Conservation (phyloP, 2,888 invertebrate species). For the Elysia crispata region DNA sequence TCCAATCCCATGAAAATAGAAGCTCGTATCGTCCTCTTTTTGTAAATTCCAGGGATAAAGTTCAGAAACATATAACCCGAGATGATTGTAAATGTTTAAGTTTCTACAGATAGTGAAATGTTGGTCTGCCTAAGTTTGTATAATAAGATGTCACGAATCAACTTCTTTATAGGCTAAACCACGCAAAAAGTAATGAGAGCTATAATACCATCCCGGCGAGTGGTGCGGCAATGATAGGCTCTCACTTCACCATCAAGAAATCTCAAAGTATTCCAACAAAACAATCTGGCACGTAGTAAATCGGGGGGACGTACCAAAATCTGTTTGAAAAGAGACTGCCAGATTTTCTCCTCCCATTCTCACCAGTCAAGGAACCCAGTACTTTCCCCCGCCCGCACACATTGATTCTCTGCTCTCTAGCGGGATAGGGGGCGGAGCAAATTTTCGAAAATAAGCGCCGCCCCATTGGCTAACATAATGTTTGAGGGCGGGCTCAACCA, state of each 20-base stretch:
- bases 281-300: constrained; percentile 40
- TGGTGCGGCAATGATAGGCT: constrained; percentile 45
- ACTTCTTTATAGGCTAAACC: constrained; percentile 45
- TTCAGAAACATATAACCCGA: too few species aligned
- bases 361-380: not conserved
- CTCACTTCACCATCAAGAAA: constrained; percentile 44
- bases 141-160: constrained; percentile 39
- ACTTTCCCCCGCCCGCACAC: constrained; percentile 22
- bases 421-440: constrained; percentile 21
- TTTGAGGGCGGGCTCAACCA: constrained; percentile 5
- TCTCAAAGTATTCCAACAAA: constrained; percentile 38
- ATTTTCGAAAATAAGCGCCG: not conserved
- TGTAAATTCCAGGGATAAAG: too few species aligned
- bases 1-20: too few species aligned
- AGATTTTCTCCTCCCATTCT: constrained; percentile 38
- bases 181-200: constrained; percentile 41
- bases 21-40: too few species aligned
- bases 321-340: constrained; percentile 19
- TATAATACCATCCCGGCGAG: constrained; percentile 10
- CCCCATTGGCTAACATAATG: constrained; percentile 26
- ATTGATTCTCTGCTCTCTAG: constrained; percentile 39
- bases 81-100: too few species aligned
- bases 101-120: too few species aligned
- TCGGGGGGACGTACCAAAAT: constrained; percentile 35
- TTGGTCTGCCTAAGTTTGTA: too few species aligned